Evolutionary conservation across 30 jellyfish, hydroid and myxozoan genomes (phyloP).

Genomic region (Aurelia aurita): DNA sequence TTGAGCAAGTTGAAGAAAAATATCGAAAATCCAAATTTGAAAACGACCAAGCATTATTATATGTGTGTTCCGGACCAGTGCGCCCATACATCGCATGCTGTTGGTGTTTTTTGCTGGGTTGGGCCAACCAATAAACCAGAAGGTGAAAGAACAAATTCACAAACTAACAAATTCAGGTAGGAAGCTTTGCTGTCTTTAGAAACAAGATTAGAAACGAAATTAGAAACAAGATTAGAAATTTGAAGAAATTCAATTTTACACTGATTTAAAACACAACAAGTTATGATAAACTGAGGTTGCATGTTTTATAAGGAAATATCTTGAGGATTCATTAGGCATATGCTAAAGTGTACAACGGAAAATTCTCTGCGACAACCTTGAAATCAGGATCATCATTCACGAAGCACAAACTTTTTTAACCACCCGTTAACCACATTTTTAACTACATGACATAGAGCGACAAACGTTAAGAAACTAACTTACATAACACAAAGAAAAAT

Average conservation of each 20-base stretch:
- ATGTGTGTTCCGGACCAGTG: conserved; percentile 20
- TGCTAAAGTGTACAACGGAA: background rate
- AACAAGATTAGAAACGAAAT: conserved; percentile 11
- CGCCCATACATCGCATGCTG: conserved; percentile 34
- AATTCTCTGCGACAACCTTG: conserved; percentile 19
- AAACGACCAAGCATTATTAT: background rate
- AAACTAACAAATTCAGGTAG: conserved; percentile 33
- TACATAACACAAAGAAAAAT: background rate
- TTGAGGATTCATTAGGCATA: background rate
- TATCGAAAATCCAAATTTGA: conserved; percentile 11
- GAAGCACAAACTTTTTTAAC: conserved; percentile 8
- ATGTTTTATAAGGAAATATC: conserved; percentile 1
- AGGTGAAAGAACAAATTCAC: conserved; percentile 39
- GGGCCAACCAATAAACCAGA: conserved; percentile 30
- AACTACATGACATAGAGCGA: background rate
- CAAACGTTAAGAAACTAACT: background rate
- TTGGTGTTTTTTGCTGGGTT: conserved; percentile 27
- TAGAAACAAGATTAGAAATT: conserved; percentile 28
- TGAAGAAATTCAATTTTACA: conserved; percentile 11
- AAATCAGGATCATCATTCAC: conserved; percentile 25
- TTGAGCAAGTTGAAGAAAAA: conserved; percentile 12
- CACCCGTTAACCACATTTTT: background rate
- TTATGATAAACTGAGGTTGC: background rate
- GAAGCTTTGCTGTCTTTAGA: conserved; percentile 12
- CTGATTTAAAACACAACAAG: conserved; percentile 6